Evolutionary conservation across 2,888 invertebrate species (phyloP), one percentile per base, ranked within the genome.

Genomic region (Orchestes rusci): DNA sequence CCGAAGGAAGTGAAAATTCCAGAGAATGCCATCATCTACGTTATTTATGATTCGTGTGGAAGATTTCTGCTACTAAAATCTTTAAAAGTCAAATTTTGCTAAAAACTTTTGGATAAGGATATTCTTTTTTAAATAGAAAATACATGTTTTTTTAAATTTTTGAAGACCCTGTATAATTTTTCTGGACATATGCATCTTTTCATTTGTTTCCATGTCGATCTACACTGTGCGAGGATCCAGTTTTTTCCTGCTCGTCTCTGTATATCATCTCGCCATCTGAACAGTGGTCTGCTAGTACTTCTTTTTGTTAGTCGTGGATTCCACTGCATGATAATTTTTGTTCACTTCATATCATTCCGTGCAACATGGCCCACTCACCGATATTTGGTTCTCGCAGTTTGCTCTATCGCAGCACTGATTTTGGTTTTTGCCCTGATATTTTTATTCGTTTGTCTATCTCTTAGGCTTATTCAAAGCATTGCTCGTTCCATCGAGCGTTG

Each of bases 261-360:
- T n/a, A n/a, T n/a, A 12, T 8, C 12, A 12, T 31, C 31, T 1
- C 10, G 31, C 31, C 31, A 31, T 31, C 31, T 31, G 8, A 31
- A 13, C 31, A 31, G 8, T 8, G 31, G 31, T 31, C 31, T 31
- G 8, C 27, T 10, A 8, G 8, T 23, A 10, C 31, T 31, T 31
- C 31, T 12, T 12, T 31, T 31, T 31, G 12, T 31, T 31, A 5
- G 5, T 13, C 30, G 30, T 12, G 30, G 8, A n/a, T 13, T 30
- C 30, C 30, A 30, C 30, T 30, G 30, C 30, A 30, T 30, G 13
- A 30, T 30, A 13, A 30, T 30, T 30, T 30, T 12, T n/a, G 30
- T 30, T 13, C 30, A 30, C 5, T 30, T 30, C 30, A 8, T 13
- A 23, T 23, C 23, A 5, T 10, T 23, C 27, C 27, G 27, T 10